phyloP scores from a whole-genome alignment of 2,113 vertebrate species.

The Seriola dumerili region DNA sequence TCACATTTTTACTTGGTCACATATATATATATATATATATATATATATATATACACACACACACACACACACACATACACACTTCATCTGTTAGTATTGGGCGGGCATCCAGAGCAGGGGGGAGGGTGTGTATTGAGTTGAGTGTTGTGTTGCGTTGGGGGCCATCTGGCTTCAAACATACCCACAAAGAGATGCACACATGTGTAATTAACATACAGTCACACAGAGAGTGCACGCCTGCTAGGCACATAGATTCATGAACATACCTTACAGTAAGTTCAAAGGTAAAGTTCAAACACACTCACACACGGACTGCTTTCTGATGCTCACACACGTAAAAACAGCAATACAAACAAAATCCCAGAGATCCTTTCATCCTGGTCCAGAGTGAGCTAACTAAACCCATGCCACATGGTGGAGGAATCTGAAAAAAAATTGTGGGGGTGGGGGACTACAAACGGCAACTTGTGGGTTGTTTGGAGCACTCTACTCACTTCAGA shows the following conservation, averaged over 20 bases:
- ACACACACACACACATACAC: constrained; percentile 19
- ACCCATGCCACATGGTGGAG: constrained; percentile 48
- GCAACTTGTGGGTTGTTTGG: constrained; percentile 43
- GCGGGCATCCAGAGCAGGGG: constrained; percentile 24
- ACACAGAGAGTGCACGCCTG: neutral
- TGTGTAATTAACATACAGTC: constrained; percentile 16
- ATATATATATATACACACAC: too few relatives aligned
- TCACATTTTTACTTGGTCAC: constrained; percentile 49
- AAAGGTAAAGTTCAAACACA: constrained; percentile 38
- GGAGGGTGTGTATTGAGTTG: constrained; percentile 22
- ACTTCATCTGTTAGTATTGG: constrained; percentile 32
- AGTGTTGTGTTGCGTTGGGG: neutral
- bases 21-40: constrained; percentile 11
- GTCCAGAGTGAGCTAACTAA: constrained; percentile 44
- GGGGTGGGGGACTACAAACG: constrained; percentile 42
- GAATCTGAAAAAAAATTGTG: constrained; percentile 18
- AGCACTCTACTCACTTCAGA: constrained; percentile 18
- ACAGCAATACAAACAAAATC: constrained; percentile 42
- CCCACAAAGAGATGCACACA: constrained; percentile 29
- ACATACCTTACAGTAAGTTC: constrained; percentile 16
- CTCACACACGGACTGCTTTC: constrained; percentile 18
- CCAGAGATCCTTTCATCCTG: constrained; percentile 59
- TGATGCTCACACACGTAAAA: constrained; percentile 28
- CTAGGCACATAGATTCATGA: neutral
- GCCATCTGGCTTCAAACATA: constrained; percentile 55